phyloP scores from a whole-genome alignment of 2,797 vertebrate genomes.

The Stomatorhinus walkeri region DNA sequence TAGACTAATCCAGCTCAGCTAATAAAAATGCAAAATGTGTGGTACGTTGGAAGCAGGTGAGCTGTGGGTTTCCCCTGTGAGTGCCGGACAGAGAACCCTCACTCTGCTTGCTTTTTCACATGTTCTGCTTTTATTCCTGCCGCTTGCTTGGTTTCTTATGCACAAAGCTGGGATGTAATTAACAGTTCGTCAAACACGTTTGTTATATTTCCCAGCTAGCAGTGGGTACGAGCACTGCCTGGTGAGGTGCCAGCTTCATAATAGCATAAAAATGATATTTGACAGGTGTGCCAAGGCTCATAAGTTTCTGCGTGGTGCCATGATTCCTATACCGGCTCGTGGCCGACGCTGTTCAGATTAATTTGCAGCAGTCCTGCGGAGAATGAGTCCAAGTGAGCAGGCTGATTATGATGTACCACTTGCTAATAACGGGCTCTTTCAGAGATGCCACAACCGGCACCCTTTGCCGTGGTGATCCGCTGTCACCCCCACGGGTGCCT shows the following conservation, averaged over 20 bases:
- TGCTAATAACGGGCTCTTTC: neutral
- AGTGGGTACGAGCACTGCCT: neutral
- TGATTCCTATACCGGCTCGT: neutral
- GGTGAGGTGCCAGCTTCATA: neutral
- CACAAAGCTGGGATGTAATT: neutral
- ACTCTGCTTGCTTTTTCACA: neutral
- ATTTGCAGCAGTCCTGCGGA: neutral
- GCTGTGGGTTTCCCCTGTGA: neutral
- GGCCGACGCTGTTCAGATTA: neutral
- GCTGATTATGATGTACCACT: neutral
- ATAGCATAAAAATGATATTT: neutral
- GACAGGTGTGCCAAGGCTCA: neutral
- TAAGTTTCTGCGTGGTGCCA: neutral
- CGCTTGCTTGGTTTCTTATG: neutral
- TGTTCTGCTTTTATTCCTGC: neutral
- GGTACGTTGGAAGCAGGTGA: neutral
- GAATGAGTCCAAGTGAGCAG: neutral
- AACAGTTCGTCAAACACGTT: neutral
- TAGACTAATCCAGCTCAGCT: neutral
- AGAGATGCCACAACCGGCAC: neutral
- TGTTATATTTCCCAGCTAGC: neutral
- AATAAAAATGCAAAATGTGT: neutral
- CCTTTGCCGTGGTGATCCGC: neutral
- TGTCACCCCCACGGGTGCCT: neutral
- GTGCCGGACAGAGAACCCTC: neutral